These are phyloP conservation scores for Danaus melanippus DNA, from an alignment of 1,140 invertebrate species.

Conservation along the genomic window DNA sequence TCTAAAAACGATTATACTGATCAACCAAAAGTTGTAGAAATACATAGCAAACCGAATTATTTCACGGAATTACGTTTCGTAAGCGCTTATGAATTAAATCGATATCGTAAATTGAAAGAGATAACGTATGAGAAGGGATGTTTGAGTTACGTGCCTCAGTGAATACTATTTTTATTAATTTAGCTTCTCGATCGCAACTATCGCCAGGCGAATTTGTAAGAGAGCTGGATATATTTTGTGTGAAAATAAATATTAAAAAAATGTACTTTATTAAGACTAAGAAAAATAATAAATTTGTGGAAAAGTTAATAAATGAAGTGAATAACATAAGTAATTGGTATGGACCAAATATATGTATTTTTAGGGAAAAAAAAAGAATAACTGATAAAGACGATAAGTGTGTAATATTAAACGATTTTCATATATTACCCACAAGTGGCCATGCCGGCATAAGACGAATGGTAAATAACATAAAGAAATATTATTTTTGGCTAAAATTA, in stretches of 20 bases:
- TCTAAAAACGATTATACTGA: slow-evolving; percentile 16
- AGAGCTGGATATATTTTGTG: slow-evolving; percentile 18
- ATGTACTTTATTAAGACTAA: no score
- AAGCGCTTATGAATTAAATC: slow-evolving; percentile 9
- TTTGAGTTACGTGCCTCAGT: slow-evolving; percentile 9
- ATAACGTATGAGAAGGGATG: slow-evolving; percentile 8
- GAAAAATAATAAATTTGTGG: no score
- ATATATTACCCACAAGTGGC: slow-evolving; percentile 21
- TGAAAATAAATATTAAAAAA: no score
- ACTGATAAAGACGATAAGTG: slow-evolving; percentile 16
- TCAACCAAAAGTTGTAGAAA: slow-evolving; percentile 19
- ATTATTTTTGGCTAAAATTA: slow-evolving; percentile 19
- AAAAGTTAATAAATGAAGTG: no score
- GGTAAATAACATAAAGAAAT: slow-evolving; percentile 24
- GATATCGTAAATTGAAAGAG: slow-evolving; percentile 12
- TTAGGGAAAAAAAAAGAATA: slow-evolving; percentile 14
- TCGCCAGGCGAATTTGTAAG: slow-evolving; percentile 24
- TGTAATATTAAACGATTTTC: slow-evolving; percentile 21
- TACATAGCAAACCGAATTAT: slow-evolving; percentile 19
- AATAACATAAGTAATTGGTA: background rate
- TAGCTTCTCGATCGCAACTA: slow-evolving; percentile 18
- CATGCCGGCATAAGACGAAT: slow-evolving; percentile 23
- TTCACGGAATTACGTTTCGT: slow-evolving; percentile 18
- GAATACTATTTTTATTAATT: slow-evolving; percentile 20
- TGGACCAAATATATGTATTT: slow-evolving; percentile 14